Evolutionary conservation across 2,797 vertebrate species (phyloP).

Genomic region (Sebastes steindachneri): DNA sequence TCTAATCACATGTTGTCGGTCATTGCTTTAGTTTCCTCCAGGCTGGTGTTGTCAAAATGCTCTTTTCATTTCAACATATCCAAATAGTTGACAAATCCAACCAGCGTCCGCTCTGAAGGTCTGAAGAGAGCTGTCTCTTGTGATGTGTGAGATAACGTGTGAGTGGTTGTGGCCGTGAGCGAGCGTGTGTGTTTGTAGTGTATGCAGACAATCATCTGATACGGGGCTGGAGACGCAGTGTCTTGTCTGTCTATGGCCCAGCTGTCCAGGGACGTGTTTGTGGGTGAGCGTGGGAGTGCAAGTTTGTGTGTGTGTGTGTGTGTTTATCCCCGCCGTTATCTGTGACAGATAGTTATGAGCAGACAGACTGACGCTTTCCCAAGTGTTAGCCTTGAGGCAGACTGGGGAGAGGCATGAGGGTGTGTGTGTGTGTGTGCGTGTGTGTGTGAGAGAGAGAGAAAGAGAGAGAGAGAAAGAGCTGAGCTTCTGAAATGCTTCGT

Average conservation of each 20-base stretch:
- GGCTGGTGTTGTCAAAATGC: background rate
- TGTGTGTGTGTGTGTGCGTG: conserved; percentile 14
- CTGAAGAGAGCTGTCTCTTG: background rate
- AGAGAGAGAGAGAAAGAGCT: background rate
- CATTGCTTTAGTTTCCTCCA: background rate
- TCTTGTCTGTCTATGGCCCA: conserved; percentile 52
- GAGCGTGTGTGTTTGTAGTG: conserved; percentile 1
- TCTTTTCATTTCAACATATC: background rate
- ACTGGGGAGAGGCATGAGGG: conserved; percentile 7
- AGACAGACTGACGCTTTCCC: conserved; percentile 77
- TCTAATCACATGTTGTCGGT: background rate
- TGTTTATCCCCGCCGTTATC: conserved; percentile 65
- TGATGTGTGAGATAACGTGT: background rate
- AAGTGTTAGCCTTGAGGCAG: conserved; percentile 65
- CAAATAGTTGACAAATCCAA: background rate
- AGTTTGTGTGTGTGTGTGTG: conserved; percentile 23
- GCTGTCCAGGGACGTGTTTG: conserved; percentile 43
- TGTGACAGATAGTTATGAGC: conserved; percentile 75
- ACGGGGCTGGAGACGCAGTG: conserved; percentile 40
- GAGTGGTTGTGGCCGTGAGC: conserved; percentile 2
- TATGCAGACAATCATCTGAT: conserved; percentile 49
- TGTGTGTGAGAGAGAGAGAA: background rate
- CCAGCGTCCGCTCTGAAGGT: background rate
- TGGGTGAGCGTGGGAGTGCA: conserved; percentile 29
- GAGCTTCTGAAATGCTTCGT: background rate